Conservation (phyloP, 2,797 vertebrate species). For the Limnodromus scolopaceus region DNA sequence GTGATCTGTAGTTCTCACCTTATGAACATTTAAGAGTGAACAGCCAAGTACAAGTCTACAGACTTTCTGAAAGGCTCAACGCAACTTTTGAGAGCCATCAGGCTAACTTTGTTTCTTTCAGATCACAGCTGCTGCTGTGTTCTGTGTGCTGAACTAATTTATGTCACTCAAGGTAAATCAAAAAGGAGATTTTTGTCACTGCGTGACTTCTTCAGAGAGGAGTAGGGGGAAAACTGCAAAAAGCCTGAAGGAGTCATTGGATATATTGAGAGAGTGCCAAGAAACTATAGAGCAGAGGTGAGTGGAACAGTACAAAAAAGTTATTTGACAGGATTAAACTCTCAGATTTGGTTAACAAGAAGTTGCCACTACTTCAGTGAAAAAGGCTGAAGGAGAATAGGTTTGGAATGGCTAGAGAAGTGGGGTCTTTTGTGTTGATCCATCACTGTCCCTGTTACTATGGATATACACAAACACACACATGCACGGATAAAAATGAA, state of each 20-base stretch:
- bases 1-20: background rate
- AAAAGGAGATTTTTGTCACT: background rate
- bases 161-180: background rate
- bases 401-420: background rate
- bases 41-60: background rate
- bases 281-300: background rate
- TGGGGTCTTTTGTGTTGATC: background rate
- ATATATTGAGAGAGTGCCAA: background rate
- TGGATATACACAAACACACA: background rate
- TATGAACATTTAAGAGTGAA: background rate
- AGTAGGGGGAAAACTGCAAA: background rate
- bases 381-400: background rate
- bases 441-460: background rate
- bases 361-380: background rate
- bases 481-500: background rate
- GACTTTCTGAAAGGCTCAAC: background rate
- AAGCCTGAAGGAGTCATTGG: background rate
- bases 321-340: background rate
- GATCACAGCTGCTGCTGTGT: background rate
- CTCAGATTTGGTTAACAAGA: background rate
- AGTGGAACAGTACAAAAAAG: background rate
- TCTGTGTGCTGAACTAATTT: background rate
- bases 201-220: background rate
- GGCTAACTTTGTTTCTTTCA: background rate
- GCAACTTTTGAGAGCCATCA: background rate